Evolutionary conservation across 2,113 vertebrate genomes (phyloP), one percentile per base, ranked within the genome.

Genomic region (Ovis canadensis): DNA sequence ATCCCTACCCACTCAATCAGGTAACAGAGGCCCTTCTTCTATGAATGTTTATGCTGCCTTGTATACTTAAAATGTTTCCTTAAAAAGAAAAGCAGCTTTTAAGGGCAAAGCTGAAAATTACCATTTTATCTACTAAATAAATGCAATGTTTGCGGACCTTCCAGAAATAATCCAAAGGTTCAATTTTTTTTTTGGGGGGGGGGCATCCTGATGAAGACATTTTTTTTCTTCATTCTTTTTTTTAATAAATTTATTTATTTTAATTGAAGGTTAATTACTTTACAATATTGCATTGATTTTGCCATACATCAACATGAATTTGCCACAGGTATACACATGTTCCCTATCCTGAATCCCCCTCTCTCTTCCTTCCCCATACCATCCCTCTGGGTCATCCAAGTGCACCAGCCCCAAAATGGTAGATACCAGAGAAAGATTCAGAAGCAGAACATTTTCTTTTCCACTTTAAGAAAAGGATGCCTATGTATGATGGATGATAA

Each of bases 61-160:
- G 91, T 62, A 94, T 93, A 88, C 95, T 91, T 87, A n/a, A 40
- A 92, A 3, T 82, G 87, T 62, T 7, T 45, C 11, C 64, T 0
- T 97, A 45, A 95, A 96, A 98, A 40, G 97, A 95, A 74, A 64
- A 23, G 96, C 23, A 48, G 10, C 45, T 91, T 87, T 2, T 83
- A 91, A 97, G 14, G 60, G 55, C 29, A 98, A 98, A 83, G 62
- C 62, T 98, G 91, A 98, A 91, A 97, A 15, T 97, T 94, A 97
- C 78, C 59, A 27, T 96, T 98, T 98, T 98, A 95, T 98, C 96
- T 84, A 93, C 83, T 48, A 7, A 93, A 54, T 83, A 85, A 74
- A 97, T 17, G 62, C n/a, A 86, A 27, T 40, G 12, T 95, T 31
- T 31, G 62, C 1, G 50, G 78, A 86, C 93, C 23, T 88, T 93